phyloP scores from a whole-genome alignment of 2,888 invertebrate genomes.

The Hartigia nigra region DNA sequence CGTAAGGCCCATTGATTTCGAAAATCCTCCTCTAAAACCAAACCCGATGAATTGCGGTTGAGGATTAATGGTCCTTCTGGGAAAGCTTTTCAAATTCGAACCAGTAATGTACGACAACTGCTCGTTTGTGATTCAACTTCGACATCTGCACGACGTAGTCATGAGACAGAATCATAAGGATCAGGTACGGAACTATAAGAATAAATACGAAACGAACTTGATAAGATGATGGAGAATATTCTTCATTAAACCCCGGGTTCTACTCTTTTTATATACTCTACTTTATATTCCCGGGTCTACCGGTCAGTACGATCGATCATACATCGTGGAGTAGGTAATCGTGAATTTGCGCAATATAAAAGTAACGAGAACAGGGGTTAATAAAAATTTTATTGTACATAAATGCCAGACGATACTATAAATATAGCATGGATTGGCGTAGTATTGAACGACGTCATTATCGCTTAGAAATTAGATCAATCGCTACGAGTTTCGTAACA shows the following conservation, averaged over 20 bases:
- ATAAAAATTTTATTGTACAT: background rate
- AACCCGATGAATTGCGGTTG: background rate
- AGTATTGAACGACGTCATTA: background rate
- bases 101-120: background rate
- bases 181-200: background rate
- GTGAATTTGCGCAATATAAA: background rate
- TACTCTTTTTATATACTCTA: background rate
- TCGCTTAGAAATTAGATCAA: background rate
- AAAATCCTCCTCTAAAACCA: background rate
- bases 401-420: background rate
- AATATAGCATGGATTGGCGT: background rate
- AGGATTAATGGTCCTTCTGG: background rate
- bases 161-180: background rate
- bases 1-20: conserved; percentile 19
- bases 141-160: background rate
- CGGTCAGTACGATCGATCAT: background rate
- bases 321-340: background rate
- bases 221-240: background rate
- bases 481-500: background rate
- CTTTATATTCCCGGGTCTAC: background rate
- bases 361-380: background rate
- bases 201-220: background rate
- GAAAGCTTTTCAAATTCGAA: background rate
- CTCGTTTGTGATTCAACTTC: background rate
- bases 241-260: too few relatives aligned